phyloP scores from a whole-genome alignment of 2,797 vertebrate species.

The Sternarchorhynchus goeldii region DNA sequence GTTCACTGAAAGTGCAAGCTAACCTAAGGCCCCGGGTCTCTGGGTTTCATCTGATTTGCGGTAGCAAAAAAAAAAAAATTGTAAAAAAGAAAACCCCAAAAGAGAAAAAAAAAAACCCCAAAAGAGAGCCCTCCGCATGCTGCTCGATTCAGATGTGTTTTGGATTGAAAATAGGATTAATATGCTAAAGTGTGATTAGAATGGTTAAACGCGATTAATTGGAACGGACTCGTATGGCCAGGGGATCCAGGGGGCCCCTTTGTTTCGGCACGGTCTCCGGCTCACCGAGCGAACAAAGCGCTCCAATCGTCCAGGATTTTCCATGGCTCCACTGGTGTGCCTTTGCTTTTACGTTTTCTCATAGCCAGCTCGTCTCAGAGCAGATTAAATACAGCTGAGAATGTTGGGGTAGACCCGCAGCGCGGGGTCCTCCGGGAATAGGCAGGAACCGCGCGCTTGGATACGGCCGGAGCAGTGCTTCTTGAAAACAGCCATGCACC shows the following conservation, averaged over 20 bases:
- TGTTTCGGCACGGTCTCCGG: slow-evolving; percentile 89
- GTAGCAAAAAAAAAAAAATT: slow-evolving; percentile 80
- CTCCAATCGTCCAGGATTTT: slow-evolving; percentile 87
- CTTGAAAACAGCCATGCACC: slow-evolving; percentile 91
- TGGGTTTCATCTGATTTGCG: slow-evolving; percentile 94
- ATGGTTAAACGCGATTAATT: slow-evolving; percentile 99
- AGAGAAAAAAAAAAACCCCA: slow-evolving; percentile 70
- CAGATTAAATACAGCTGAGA: slow-evolving; percentile 99
- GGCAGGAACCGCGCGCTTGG: slow-evolving; percentile 95
- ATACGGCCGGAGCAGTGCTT: slow-evolving; percentile 84
- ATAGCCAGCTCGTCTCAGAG: slow-evolving; percentile 98
- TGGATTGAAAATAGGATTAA: slow-evolving; percentile 99
- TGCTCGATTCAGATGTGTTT: slow-evolving; percentile 91
- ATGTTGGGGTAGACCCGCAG: slow-evolving; percentile 92
- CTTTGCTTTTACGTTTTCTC: slow-evolving; percentile 85
- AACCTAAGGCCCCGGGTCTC: slow-evolving; percentile 83
- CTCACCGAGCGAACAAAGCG: slow-evolving; percentile 89
- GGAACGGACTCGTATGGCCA: slow-evolving; percentile 87
- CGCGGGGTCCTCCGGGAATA: slow-evolving; percentile 89
- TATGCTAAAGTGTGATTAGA: slow-evolving; percentile 99
- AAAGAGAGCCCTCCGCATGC: slow-evolving; percentile 74
- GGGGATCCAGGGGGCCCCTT: slow-evolving; percentile 72
- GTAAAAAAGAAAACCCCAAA: slow-evolving; percentile 73
- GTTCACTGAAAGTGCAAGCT: slow-evolving; percentile 96
- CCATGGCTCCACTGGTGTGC: slow-evolving; percentile 81